Conservation (phyloP, 2,113 vertebrate species). For the Notiomystis cincta region DNA sequence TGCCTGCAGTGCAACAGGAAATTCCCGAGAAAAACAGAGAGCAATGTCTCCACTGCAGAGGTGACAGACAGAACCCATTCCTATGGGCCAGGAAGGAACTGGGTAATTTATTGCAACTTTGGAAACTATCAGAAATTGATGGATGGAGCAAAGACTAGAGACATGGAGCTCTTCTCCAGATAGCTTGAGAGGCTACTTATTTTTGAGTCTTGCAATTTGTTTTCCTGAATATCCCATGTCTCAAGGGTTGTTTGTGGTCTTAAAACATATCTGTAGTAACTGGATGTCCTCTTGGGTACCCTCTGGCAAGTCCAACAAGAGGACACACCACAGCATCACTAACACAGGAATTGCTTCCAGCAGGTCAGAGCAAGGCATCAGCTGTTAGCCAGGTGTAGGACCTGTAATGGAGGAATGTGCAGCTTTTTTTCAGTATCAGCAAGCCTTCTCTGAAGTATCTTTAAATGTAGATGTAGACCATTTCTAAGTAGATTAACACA, state of each 20-base stretch:
- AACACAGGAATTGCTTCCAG: background rate
- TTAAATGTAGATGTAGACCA: background rate
- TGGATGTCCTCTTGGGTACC: background rate
- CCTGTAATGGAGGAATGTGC: background rate
- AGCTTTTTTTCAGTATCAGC: background rate
- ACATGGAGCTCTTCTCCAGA: background rate
- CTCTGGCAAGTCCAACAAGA: background rate
- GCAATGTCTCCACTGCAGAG: background rate
- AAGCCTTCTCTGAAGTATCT: background rate
- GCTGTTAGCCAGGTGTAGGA: background rate
- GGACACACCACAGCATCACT: background rate
- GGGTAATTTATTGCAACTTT: background rate
- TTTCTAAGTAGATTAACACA: background rate
- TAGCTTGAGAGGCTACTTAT: background rate
- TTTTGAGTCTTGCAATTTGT: background rate
- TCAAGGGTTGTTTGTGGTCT: background rate
- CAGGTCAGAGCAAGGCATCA: background rate
- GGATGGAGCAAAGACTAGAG: background rate
- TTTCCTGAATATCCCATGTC: background rate
- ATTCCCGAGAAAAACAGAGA: background rate
- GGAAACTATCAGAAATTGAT: background rate
- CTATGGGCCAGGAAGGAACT: background rate
- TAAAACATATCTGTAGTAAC: background rate
- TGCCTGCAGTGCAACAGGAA: accelerated
- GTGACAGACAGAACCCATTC: background rate